Evolutionary conservation across 2,113 vertebrate species (phyloP).

Genomic region (Xenopus tropicalis): DNA sequence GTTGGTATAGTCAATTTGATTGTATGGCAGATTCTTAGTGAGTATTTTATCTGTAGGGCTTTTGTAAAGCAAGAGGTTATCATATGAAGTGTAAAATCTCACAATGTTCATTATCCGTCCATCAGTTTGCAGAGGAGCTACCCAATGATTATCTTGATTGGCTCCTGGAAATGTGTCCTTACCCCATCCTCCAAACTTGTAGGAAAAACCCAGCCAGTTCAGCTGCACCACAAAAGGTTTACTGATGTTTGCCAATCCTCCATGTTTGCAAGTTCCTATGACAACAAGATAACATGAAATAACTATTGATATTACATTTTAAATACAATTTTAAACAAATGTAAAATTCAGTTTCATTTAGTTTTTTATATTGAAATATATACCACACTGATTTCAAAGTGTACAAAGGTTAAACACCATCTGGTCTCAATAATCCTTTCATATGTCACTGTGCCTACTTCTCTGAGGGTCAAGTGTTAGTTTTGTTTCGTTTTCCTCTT

Average conservation of each 20-base stretch:
- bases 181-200: slow-evolving; percentile 80
- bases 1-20: neutral
- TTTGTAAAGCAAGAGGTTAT: slow-evolving; percentile 70
- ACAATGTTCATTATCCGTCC: slow-evolving; percentile 59
- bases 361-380: no score
- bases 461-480: no score
- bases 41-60: slow-evolving; percentile 45
- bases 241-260: slow-evolving; percentile 66
- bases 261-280: slow-evolving; percentile 64
- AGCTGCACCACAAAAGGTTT: slow-evolving; percentile 70
- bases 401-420: no score
- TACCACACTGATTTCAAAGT: no score
- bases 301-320: neutral
- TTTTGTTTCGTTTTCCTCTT: no score
- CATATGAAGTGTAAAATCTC: slow-evolving; percentile 63
- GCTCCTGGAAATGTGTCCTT: slow-evolving; percentile 59
- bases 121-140: slow-evolving; percentile 64
- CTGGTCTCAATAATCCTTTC: no score
- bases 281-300: neutral
- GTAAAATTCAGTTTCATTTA: no score
- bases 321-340: no score
- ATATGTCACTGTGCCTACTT: no score
- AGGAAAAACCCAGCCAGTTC: slow-evolving; percentile 71
- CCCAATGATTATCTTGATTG: slow-evolving; percentile 67
- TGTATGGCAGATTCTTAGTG: neutral